Percentiles rank a stretch among this genome's conserved stretches.
Conservation (phyloP, 1,140 invertebrate genomes). For the Papilio helenus region DNA sequence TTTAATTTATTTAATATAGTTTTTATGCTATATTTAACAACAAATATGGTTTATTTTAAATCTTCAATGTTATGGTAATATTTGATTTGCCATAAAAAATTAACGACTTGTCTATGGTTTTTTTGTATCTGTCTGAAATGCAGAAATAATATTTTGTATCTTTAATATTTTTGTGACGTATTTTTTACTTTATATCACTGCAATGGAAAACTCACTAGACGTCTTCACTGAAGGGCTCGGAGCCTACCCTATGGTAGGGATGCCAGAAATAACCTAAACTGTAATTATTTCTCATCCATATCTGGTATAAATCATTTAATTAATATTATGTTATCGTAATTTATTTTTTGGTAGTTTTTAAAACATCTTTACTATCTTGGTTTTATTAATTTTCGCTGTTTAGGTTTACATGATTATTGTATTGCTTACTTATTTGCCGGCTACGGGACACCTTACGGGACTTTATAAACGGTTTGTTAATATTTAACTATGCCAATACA, state of each 20-base stretch:
- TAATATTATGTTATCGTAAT: too few species aligned
- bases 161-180: not conserved
- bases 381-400: not conserved
- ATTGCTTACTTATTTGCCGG: not conserved
- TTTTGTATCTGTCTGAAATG: not conserved
- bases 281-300: too few species aligned
- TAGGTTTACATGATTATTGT: not conserved
- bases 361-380: not conserved
- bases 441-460: not conserved
- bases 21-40: not conserved
- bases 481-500: conserved; percentile 6
- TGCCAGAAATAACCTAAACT: too few species aligned
- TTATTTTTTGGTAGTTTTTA: too few species aligned
- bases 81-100: conserved; percentile 2
- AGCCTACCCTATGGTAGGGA: too few species aligned
- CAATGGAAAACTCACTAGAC: too few species aligned
- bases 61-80: not conserved
- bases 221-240: too few species aligned
- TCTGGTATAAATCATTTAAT: too few species aligned
- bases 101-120: conserved; percentile 23
- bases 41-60: not conserved
- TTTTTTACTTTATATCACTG: not conserved
- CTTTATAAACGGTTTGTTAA: conserved; percentile 12
- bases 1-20: not conserved
- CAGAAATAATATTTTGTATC: not conserved